phyloP scores from a whole-genome alignment of 1,140 invertebrate genomes.

The Neotoxoptera formosana region DNA sequence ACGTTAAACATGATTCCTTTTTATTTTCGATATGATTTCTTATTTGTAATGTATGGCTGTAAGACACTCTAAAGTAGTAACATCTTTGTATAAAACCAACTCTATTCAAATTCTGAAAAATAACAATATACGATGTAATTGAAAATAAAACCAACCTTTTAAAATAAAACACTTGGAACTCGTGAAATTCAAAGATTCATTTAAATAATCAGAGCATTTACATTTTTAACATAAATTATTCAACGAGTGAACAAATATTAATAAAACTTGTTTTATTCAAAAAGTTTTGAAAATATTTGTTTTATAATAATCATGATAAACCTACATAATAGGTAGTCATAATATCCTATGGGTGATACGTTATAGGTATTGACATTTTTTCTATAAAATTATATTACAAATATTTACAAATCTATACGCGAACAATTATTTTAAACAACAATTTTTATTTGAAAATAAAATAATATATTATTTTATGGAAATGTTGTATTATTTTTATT shows the following conservation, averaged over 20 bases:
- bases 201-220: not conserved
- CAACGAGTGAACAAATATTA: not conserved
- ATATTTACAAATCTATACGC: not conserved
- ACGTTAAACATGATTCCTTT: not conserved
- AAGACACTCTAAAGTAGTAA: not conserved
- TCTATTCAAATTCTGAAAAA: not conserved
- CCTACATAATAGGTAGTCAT: not conserved
- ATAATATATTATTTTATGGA: too few relatives aligned
- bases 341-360: not conserved
- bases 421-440: not conserved
- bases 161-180: not conserved
- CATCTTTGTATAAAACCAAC: not conserved
- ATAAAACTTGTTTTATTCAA: not conserved
- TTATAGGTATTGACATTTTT: not conserved
- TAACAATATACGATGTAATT: not conserved
- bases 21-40: not conserved
- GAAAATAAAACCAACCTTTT: not conserved
- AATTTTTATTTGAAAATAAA: too few relatives aligned
- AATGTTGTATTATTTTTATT: too few relatives aligned
- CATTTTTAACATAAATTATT: conserved; percentile 24
- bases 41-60: not conserved
- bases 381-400: not conserved
- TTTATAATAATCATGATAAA: not conserved
- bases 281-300: not conserved
- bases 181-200: not conserved